Conservation (phyloP, 2,113 vertebrate species). For the Bubo scandiacus region DNA sequence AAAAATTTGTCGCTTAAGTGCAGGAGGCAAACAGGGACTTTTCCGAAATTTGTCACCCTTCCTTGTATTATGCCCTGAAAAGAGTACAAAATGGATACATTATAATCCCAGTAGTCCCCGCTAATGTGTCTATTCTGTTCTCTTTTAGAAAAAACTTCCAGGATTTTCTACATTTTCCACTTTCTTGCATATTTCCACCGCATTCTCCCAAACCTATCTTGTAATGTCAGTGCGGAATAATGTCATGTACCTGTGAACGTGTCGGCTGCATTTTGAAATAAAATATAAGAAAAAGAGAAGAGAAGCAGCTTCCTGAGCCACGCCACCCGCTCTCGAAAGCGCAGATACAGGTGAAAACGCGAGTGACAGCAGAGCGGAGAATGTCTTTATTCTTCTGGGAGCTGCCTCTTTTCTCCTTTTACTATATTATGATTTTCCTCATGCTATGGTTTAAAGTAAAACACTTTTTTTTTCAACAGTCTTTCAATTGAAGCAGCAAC, state of each 20-base stretch:
- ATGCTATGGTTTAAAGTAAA: not conserved
- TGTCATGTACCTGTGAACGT: not conserved
- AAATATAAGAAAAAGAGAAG: not conserved
- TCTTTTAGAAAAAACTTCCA: not conserved
- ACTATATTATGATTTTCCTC: not conserved
- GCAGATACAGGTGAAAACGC: not conserved
- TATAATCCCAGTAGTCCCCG: not conserved
- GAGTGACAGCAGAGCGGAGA: not conserved
- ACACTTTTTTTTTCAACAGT: not conserved
- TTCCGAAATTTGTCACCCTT: not conserved
- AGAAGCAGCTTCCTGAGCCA: not conserved
- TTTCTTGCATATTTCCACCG: not conserved
- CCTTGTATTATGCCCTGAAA: not conserved
- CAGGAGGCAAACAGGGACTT: not conserved
- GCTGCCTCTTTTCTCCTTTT: not conserved
- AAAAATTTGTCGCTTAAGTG: not conserved
- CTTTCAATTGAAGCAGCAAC: not conserved
- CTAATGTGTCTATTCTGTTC: not conserved
- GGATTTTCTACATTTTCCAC: not conserved
- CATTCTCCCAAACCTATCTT: not conserved
- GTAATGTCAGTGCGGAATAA: not conserved
- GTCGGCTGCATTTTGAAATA: not conserved
- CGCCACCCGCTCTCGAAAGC: not conserved
- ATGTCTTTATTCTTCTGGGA: not conserved
- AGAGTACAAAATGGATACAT: not conserved